Evolutionary conservation across 1,140 invertebrate species (phyloP).

Genomic region (Orchesella cincta): DNA sequence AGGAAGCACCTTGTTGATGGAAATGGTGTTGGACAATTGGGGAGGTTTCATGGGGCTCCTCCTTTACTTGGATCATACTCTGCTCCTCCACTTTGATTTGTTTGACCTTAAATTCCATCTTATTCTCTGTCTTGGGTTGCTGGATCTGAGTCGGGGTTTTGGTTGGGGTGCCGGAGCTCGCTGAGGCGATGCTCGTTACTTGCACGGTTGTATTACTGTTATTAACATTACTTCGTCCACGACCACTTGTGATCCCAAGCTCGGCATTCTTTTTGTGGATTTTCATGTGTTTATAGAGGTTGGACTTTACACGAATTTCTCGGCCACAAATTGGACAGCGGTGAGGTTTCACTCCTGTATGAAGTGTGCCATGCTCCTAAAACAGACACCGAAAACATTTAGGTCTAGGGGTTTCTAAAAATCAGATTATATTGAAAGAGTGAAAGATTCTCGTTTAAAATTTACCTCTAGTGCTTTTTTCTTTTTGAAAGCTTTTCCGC

Average conservation of each 20-base stretch:
- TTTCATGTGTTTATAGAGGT: constrained; percentile 51
- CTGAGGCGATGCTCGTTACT: not conserved
- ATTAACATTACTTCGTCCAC: not conserved
- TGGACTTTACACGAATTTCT: constrained; percentile 49
- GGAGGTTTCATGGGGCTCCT: not conserved
- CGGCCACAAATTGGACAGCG: constrained; percentile 52
- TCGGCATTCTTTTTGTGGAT: constrained; percentile 45
- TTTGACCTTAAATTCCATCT: constrained; percentile 1
- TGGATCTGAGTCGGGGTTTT: not conserved
- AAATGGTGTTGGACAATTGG: not conserved
- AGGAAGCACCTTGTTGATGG: not conserved
- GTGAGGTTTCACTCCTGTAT: constrained; percentile 54
- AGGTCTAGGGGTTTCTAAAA: no score
- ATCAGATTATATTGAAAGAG: no score
- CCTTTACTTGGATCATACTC: constrained; percentile 1
- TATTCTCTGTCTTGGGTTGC: not conserved
- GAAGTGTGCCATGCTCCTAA: constrained; percentile 49
- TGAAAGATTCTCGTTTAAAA: not conserved
- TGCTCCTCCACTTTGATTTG: constrained; percentile 7
- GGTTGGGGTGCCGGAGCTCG: not conserved
- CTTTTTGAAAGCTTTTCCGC: constrained; percentile 48
- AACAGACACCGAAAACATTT: constrained; percentile 9
- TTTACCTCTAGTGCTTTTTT: constrained; percentile 46
- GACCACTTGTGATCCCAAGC: not conserved
- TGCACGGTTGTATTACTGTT: not conserved